Conservation (phyloP, 2,888 invertebrate genomes). For the Eristalis tenax region DNA sequence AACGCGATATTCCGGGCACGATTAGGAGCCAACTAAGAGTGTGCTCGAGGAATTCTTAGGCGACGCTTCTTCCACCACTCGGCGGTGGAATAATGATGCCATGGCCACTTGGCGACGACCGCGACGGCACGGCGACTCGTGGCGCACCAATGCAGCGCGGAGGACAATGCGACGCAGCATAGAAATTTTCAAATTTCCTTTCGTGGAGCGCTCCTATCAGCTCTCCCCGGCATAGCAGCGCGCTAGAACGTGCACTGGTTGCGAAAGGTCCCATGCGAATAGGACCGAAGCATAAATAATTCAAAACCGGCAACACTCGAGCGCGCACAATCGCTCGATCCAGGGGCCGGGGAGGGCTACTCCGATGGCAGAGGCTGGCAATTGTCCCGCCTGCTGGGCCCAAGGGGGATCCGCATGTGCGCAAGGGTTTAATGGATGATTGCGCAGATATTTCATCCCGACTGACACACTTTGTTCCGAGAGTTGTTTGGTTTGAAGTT, state of each 20-base stretch:
- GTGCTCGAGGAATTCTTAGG: conserved; percentile 48
- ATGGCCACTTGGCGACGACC: conserved; percentile 37
- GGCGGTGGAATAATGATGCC: conserved; percentile 52
- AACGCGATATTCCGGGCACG: conserved; percentile 67
- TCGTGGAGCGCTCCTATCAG: conserved; percentile 49
- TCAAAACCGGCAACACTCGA: conserved; percentile 29
- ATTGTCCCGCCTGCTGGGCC: conserved; percentile 69
- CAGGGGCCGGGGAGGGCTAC: neutral
- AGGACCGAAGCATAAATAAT: conserved; percentile 54
- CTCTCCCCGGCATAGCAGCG: neutral
- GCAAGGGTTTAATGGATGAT: conserved; percentile 52
- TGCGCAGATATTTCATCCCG: conserved; percentile 61
- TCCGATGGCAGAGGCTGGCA: conserved; percentile 26
- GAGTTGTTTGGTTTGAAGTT: conserved; percentile 63
- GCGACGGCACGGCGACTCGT: too few species aligned
- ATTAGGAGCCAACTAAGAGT: conserved; percentile 42
- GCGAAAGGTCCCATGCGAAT: conserved; percentile 45
- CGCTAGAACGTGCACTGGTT: conserved; percentile 47
- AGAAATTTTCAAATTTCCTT: conserved; percentile 59
- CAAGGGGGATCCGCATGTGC: conserved; percentile 54
- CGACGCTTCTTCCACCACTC: conserved; percentile 34
- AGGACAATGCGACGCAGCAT: conserved; percentile 21
- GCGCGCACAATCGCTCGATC: neutral
- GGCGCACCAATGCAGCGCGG: neutral
- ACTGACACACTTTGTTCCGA: conserved; percentile 63